Conservation (phyloP, 2,797 vertebrate species). For the Pteropus rufus region DNA sequence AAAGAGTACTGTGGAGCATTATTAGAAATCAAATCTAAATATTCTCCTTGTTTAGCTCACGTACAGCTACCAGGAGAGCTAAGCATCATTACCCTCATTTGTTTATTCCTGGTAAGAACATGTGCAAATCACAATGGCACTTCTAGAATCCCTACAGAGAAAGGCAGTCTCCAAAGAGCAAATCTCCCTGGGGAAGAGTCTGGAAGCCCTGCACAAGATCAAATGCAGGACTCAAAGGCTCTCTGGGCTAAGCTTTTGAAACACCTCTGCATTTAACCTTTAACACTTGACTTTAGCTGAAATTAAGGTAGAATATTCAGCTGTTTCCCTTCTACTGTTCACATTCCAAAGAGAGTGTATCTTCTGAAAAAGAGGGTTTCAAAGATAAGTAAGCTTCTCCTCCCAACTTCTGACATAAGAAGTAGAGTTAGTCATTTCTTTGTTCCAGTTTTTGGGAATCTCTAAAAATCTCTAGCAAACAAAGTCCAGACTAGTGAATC, state of each 20-base stretch:
- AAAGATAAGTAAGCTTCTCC: not conserved
- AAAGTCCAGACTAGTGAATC: slow-evolving; percentile 26
- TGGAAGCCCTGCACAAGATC: not conserved
- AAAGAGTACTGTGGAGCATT: not conserved
- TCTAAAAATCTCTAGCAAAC: slow-evolving; percentile 32
- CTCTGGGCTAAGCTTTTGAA: slow-evolving; percentile 18
- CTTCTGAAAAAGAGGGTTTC: slow-evolving; percentile 15
- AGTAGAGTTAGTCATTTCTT: slow-evolving; percentile 12
- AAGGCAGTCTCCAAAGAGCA: slow-evolving; percentile 17
- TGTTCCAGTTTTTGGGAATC: slow-evolving; percentile 35
- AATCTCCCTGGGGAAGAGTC: not conserved
- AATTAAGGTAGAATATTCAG: slow-evolving; percentile 15
- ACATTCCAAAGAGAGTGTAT: not conserved
- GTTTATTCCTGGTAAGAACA: slow-evolving; percentile 62
- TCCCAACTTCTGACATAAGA: not conserved
- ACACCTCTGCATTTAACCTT: slow-evolving; percentile 15
- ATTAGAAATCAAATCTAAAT: slow-evolving; percentile 48
- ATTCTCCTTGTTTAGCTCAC: slow-evolving; percentile 10
- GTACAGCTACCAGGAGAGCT: slow-evolving; percentile 7
- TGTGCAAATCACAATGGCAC: slow-evolving; percentile 35
- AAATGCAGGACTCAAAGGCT: not conserved
- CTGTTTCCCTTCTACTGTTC: slow-evolving; percentile 9
- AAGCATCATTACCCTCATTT: slow-evolving; percentile 25
- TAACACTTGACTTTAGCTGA: not conserved
- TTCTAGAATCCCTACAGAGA: slow-evolving; percentile 31